Evolutionary conservation across 2,888 invertebrate species (phyloP).

Genomic region (Parnassius orleans): DNA sequence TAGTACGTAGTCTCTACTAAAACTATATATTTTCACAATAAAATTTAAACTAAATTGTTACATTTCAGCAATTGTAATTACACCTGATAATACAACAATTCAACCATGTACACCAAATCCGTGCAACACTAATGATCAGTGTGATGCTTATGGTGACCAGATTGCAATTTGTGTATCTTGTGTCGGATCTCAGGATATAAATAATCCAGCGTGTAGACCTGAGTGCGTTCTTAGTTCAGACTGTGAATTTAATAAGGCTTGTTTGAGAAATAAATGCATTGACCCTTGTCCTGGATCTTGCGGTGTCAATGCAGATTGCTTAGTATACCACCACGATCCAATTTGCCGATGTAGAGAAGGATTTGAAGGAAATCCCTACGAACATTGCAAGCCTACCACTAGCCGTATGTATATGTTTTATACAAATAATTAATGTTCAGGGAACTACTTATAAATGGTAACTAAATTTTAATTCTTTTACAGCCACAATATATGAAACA

Average conservation of each 20-base stretch:
- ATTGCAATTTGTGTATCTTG: conserved; percentile 91
- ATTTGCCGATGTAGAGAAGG: conserved; percentile 86
- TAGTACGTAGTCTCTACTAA: too few species aligned
- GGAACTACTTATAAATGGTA: not conserved
- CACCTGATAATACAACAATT: conserved; percentile 81
- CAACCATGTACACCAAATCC: conserved; percentile 90
- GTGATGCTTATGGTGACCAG: conserved; percentile 86
- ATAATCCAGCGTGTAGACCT: conserved; percentile 88
- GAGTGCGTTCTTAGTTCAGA: conserved; percentile 91
- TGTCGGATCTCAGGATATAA: conserved; percentile 83
- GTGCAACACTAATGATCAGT: conserved; percentile 85
- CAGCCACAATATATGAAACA: conserved; percentile 73
- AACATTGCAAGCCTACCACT: conserved; percentile 83
- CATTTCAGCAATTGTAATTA: conserved; percentile 73
- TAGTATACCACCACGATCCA: conserved; percentile 86
- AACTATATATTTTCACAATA: not conserved
- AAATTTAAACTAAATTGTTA: conserved; percentile 15
- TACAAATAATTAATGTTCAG: not conserved
- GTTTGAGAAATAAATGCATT: conserved; percentile 86
- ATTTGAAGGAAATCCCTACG: conserved; percentile 88
- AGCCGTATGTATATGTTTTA: conserved; percentile 66
- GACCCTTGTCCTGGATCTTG: conserved; percentile 91
- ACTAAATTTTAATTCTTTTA: conserved; percentile 39
- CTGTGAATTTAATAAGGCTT: conserved; percentile 89
- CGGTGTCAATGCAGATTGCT: conserved; percentile 86